Percentiles rank a stretch among this genome's conserved stretches.
phyloP scores from a whole-genome alignment of 2,797 vertebrate genomes.

The Odontamblyopus lacepedii region DNA sequence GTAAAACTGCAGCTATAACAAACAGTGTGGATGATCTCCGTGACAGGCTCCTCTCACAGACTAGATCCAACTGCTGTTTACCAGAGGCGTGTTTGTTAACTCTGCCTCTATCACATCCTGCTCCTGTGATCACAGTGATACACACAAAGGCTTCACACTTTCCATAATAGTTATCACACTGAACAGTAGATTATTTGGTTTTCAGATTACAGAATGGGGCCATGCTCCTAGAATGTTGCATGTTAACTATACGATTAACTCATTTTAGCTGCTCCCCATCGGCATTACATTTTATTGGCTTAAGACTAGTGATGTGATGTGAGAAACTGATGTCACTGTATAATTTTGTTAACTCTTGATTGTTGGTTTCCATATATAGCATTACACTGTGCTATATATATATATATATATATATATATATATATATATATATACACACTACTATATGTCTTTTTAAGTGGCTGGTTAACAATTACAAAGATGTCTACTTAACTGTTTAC shows the following conservation, averaged over 20 bases:
- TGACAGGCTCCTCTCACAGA: conserved; percentile 2
- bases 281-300: too few relatives aligned
- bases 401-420: too few relatives aligned
- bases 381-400: background rate
- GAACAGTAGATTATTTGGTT: too few relatives aligned
- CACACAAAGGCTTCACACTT: background rate
- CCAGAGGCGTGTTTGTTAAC: conserved; percentile 71
- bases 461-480: too few relatives aligned
- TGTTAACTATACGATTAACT: too few relatives aligned
- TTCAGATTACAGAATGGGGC: too few relatives aligned
- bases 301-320: too few relatives aligned
- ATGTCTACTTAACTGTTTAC: background rate
- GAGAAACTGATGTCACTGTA: background rate
- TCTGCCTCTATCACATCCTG: conserved; percentile 74
- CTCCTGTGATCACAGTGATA: conserved; percentile 40
- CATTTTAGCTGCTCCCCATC: too few relatives aligned
- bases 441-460: background rate
- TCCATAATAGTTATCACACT: background rate
- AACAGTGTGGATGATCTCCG: conserved; percentile 6
- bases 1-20: background rate
- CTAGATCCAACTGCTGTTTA: conserved; percentile 55
- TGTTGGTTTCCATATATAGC: background rate
- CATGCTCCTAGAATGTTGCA: too few relatives aligned
- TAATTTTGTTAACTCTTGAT: background rate
- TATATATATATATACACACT: too few relatives aligned